Conservation (phyloP, 2,888 invertebrate species). For the Synanthedon myopaeformis region DNA sequence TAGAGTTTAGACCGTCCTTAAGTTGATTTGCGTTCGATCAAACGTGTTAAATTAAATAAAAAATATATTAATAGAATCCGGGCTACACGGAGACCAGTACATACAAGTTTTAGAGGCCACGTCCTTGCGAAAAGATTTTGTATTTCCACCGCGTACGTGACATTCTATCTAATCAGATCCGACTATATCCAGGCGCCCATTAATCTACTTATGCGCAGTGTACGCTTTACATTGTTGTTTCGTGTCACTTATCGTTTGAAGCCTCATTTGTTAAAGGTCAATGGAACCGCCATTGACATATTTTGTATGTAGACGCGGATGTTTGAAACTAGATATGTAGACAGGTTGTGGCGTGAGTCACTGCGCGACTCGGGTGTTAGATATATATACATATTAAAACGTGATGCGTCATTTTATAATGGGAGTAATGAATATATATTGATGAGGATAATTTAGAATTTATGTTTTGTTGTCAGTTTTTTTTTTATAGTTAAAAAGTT, state of each 20-base stretch:
- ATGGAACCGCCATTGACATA: background rate
- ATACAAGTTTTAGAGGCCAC: conserved; percentile 6
- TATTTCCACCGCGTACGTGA: background rate
- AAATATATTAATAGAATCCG: background rate
- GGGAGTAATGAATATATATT: too few relatives aligned
- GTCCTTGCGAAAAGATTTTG: conserved; percentile 1
- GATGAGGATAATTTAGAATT: too few relatives aligned
- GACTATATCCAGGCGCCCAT: background rate
- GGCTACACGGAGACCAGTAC: conserved; percentile 6
- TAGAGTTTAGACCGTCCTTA: too few relatives aligned
- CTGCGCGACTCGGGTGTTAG: background rate
- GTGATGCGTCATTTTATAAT: too few relatives aligned
- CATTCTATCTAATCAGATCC: background rate
- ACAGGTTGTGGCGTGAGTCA: conserved; percentile 13
- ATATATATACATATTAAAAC: too few relatives aligned
- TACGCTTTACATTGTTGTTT: background rate
- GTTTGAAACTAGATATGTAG: conserved; percentile 12
- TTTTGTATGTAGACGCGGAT: conserved; percentile 2
- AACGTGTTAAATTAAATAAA: too few relatives aligned
- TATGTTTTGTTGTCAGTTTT: conserved; percentile 3
- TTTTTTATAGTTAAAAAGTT: conserved; percentile 1
- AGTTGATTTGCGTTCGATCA: too few relatives aligned
- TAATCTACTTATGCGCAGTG: background rate
- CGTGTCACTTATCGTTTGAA: background rate
- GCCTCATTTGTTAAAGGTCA: background rate